phyloP scores from a whole-genome alignment of 2,797 vertebrate species.

The Helicolenus hilgendorfi region DNA sequence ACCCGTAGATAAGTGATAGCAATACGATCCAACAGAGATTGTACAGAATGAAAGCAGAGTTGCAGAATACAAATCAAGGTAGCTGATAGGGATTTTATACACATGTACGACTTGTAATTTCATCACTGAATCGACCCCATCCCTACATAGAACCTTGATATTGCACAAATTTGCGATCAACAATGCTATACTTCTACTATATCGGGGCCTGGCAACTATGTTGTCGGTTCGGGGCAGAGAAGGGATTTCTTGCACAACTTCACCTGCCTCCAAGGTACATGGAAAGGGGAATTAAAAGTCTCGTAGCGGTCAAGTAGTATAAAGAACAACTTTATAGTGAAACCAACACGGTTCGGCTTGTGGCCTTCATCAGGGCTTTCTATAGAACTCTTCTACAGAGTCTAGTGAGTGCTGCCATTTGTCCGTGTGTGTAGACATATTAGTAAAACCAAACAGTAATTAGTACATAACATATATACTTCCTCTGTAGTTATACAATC shows the following conservation, averaged over 20 bases:
- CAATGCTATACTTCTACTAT: neutral
- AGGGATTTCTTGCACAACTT: neutral
- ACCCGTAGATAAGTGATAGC: neutral
- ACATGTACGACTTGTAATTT: neutral
- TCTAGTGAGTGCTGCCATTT: neutral
- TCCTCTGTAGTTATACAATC: neutral
- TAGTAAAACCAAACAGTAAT: neutral
- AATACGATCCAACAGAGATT: neutral
- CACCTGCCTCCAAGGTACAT: neutral
- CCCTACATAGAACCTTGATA: neutral
- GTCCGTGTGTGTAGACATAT: neutral
- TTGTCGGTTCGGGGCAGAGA: neutral
- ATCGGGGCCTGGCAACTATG: no score
- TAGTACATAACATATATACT: neutral
- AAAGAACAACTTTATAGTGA: neutral
- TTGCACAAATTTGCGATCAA: neutral
- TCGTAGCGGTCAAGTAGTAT: neutral
- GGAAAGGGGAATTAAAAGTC: no score
- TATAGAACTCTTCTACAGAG: neutral
- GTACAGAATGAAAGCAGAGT: neutral
- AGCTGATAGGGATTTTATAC: neutral
- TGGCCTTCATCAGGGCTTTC: neutral
- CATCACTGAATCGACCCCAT: neutral
- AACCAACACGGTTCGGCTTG: neutral
- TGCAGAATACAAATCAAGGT: neutral